phyloP scores from a whole-genome alignment of 2,113 vertebrate genomes.

The Microcebus murinus region DNA sequence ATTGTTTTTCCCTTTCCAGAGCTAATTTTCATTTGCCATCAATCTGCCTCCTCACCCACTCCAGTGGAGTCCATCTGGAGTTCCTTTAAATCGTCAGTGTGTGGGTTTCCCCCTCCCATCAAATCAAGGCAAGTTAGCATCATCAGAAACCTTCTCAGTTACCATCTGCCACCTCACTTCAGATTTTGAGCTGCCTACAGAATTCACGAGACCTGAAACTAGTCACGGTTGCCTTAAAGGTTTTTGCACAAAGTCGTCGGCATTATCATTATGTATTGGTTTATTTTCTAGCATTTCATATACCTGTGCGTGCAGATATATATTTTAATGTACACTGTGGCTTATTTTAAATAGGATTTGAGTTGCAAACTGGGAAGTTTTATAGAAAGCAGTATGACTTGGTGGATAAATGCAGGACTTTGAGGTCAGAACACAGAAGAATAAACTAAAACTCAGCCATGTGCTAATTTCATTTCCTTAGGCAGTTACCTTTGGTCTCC shows the following conservation, averaged over 20 bases:
- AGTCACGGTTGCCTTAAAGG: background rate
- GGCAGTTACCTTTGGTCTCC: background rate
- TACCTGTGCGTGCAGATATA: background rate
- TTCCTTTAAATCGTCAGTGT: background rate
- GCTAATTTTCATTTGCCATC: slow-evolving; percentile 47
- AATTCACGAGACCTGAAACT: slow-evolving; percentile 8
- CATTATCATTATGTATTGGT: background rate
- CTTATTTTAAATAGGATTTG: background rate
- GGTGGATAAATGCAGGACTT: background rate
- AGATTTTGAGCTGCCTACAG: background rate
- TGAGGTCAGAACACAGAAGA: background rate
- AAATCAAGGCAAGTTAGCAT: slow-evolving; percentile 25
- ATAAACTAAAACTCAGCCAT: background rate
- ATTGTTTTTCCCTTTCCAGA: background rate
- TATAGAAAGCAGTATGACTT: background rate
- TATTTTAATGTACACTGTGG: background rate
- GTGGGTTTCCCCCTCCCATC: background rate
- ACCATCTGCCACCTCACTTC: slow-evolving; percentile 27
- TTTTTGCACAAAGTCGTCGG: background rate
- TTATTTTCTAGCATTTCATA: background rate
- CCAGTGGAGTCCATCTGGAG: background rate
- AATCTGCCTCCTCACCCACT: background rate
- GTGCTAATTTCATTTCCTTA: background rate
- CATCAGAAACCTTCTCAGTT: slow-evolving; percentile 25
- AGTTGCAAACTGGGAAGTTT: background rate